These are phyloP conservation scores for Emydura subglobosa DNA, from an alignment of 2,113 vertebrate species.

Conservation along the genomic window DNA sequence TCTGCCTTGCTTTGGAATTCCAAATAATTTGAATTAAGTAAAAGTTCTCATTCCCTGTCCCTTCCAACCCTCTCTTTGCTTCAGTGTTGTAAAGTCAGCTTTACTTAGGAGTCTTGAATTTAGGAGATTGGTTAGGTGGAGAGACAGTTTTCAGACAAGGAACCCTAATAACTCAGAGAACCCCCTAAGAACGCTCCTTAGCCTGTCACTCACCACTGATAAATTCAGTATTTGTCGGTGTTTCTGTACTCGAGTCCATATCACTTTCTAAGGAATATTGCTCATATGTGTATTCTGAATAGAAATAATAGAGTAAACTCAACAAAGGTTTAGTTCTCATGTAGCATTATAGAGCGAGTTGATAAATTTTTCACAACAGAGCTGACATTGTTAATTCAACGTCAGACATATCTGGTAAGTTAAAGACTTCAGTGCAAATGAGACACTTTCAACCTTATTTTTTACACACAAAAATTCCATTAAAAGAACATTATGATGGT, in stretches of 20 bases:
- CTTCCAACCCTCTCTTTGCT: neutral
- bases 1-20: neutral
- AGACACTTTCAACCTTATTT: neutral
- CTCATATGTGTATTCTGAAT: neutral
- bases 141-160: neutral
- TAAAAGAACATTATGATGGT: neutral
- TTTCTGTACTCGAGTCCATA: neutral
- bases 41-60: neutral
- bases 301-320: neutral
- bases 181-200: neutral
- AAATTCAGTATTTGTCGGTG: neutral
- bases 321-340: neutral
- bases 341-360: neutral
- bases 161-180: neutral
- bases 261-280: neutral
- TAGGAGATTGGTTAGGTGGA: neutral
- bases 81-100: neutral
- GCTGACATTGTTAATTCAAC: neutral
- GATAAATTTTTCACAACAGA: neutral
- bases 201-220: neutral
- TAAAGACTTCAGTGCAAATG: neutral
- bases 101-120: neutral
- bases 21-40: neutral
- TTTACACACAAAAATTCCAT: neutral
- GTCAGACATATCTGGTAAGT: neutral